Evolutionary conservation across 2,888 invertebrate genomes (phyloP), one percentile per base, ranked within the genome.

Genomic region (Iselma pallidipennis): DNA sequence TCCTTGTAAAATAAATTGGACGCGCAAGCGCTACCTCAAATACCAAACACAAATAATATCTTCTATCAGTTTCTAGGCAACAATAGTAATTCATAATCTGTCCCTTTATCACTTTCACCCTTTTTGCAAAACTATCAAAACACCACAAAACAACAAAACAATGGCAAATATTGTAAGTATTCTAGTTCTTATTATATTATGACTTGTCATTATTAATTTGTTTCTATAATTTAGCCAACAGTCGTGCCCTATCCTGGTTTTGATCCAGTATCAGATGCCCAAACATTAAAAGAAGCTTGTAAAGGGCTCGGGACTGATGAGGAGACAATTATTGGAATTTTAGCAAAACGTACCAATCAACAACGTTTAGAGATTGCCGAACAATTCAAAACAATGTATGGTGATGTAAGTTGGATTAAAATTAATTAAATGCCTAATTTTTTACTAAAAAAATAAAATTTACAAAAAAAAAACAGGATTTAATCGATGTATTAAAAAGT

Each of bases 281-380:
- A 88, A 73, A 89, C 93, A 78, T 80, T 96, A 19, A 89, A 91
- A 71, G 87, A 91, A 70, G 95, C 95, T n/a, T 91, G 93, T 79
- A 85, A 87, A 42, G 95, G 95, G 0, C 83, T 92, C 59, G 94
- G 93, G 4, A 94, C 94, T 0, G 89, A 91, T 67, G 92, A 91
- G 78, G 91, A 90, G 69, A 89, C 90, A 12, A 89, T 95, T 69
- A 93, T 94, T 57, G 88, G 90, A 70, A 88, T 96, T 10, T 83
- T 96, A 49, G 88, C 91, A 12, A 87, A 87, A 64, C 87, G 95
- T 50, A 89, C 89, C 67, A 94, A 94, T 75, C 86, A 86, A 33
- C 95, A 96, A 80, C 86, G 96, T 55, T 86, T 94, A 70, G 89
- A 94, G 76, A 92, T 96, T 72, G 88, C 89, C 21, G 85, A 87